These are phyloP conservation scores for Haplotaxodon microlepis DNA, from an alignment of 2,113 vertebrate species.

Conservation along the genomic window DNA sequence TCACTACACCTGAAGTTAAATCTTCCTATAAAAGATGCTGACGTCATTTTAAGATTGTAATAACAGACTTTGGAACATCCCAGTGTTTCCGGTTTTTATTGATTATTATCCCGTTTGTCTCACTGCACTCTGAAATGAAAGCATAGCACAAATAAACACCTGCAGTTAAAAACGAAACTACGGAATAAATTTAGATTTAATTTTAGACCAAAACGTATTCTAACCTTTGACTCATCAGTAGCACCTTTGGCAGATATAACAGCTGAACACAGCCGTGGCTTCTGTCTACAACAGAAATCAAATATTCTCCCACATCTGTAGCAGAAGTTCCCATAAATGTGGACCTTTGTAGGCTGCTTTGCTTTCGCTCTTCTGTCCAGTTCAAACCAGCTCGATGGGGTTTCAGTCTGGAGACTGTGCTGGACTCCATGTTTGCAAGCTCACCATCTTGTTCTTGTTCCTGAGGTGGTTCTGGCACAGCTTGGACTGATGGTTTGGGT, in stretches of 20 bases:
- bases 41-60: not conserved
- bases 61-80: not conserved
- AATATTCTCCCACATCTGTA: not conserved
- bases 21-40: not conserved
- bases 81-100: not conserved
- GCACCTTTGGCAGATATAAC: not conserved
- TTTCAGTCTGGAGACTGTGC: no score
- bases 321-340: not conserved
- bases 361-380: no score
- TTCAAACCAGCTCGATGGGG: no score
- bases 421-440: rapidly evolving
- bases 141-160: not conserved
- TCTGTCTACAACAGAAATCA: not conserved
- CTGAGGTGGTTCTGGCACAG: no score
- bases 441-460: no score
- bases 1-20: not conserved
- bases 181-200: not conserved
- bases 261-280: not conserved
- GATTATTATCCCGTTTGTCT: not conserved
- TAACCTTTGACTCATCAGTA: not conserved
- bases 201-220: not conserved
- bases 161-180: not conserved
- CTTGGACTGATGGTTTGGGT: not conserved
- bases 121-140: not conserved
- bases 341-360: no score